Evolutionary conservation across 1,140 invertebrate species (phyloP), one percentile per base, ranked within the genome.

Genomic region (Aphis gossypii): DNA sequence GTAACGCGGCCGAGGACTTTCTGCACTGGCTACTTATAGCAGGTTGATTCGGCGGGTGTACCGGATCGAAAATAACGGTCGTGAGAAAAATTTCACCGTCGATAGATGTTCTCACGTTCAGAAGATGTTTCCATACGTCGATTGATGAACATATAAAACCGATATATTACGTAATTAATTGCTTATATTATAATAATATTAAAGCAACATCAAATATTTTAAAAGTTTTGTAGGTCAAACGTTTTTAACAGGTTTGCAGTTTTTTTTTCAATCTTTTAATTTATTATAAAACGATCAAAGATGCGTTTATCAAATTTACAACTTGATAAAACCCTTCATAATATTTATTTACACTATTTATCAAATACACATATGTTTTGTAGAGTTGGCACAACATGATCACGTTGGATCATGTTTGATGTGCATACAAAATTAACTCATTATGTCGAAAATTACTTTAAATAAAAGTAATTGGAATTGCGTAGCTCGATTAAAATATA

Each of bases 81-180:
- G 83, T 84, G 83, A 84, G 60, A 76, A 76, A 9, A 76, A 76
- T 76, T 76, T 76, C 60, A 76, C 30, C n/a, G 30, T n/a, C 60
- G 30, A 76, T 76, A 20, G 60, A n/a, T 76, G 60, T 76, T 76
- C 60, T 76, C 60, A 76, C 60, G 60, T 76, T 76, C 60, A 76
- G 9, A 76, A 76, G 60, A 76, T 76, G 60, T 76, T 76, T 76
- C 60, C 14, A 76, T 76, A n/a, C n/a, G 6, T 76, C 60, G 60
- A 76, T 76, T n/a, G 60, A 76, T 76, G 60, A 76, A 76, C 60
- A 76, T 4, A 76, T 4, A 76, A 76, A 76, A 76, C n/a, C 60
- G 5, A 76, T 76, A 76, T 20, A n/a, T 76, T 76, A 76, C 60
- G 30, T 6, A 76, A 76, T 76, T 76, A 14, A n/a, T 76, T n/a